These are phyloP conservation scores for Atta cephalotes DNA, from an alignment of 1,140 invertebrate genomes.

Conservation along the genomic window DNA sequence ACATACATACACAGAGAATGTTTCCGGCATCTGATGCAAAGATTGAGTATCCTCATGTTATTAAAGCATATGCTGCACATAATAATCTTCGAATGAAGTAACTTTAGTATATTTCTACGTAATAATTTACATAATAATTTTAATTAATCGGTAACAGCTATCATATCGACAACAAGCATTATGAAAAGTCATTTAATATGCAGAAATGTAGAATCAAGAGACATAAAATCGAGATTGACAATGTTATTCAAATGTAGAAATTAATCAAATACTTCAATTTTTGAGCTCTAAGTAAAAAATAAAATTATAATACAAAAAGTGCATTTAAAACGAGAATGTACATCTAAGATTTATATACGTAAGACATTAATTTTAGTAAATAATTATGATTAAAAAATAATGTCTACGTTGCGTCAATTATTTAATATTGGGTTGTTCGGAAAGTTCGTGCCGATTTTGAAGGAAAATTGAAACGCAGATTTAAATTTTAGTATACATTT, in stretches of 20 bases:
- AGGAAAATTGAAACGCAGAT: too few species aligned
- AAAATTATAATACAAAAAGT: background rate
- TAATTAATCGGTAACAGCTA: constrained; percentile 29
- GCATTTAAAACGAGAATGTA: too few species aligned
- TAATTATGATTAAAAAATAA: background rate
- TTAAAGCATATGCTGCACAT: background rate
- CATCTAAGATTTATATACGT: background rate
- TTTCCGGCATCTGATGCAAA: constrained; percentile 27
- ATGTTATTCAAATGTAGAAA: background rate
- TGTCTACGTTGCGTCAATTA: background rate
- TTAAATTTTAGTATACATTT: too few species aligned
- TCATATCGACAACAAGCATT: background rate
- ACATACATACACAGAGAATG: background rate
- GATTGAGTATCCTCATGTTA: constrained; percentile 23
- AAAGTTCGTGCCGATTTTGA: too few species aligned
- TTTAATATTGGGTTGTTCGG: background rate
- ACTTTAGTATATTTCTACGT: background rate
- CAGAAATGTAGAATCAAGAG: background rate
- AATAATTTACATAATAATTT: constrained; percentile 12
- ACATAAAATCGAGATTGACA: background rate
- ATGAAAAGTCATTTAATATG: background rate
- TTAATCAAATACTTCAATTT: background rate
- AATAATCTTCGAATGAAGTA: background rate
- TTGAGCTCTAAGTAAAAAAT: background rate
- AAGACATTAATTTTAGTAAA: constrained; percentile 6